These are phyloP conservation scores for Andrena marginata DNA, from an alignment of 2,888 invertebrate genomes.

Conservation along the genomic window DNA sequence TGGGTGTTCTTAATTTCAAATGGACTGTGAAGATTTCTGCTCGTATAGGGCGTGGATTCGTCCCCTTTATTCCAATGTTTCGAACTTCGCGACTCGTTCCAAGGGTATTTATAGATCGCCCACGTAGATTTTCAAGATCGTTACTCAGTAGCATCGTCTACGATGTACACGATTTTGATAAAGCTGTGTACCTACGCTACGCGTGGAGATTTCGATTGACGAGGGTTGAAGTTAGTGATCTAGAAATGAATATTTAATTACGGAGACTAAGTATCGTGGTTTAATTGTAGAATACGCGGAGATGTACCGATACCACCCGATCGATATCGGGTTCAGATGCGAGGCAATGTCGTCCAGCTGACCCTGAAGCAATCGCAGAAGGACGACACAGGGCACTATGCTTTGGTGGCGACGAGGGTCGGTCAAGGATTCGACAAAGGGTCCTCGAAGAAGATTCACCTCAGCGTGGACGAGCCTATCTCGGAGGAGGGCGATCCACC, in stretches of 20 bases:
- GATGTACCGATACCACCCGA: constrained; percentile 88
- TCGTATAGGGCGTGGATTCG: constrained; percentile 5
- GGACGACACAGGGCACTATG: constrained; percentile 86
- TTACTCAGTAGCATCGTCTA: constrained; percentile 20
- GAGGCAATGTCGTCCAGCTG: constrained; percentile 89
- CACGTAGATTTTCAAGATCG: constrained; percentile 42
- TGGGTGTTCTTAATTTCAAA: too few relatives aligned
- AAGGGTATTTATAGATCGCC: constrained; percentile 51
- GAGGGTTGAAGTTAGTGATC: neutral
- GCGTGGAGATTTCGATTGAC: neutral
- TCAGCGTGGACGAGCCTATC: constrained; percentile 79
- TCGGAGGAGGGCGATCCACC: constrained; percentile 90
- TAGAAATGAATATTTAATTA: neutral
- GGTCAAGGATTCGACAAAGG: constrained; percentile 86
- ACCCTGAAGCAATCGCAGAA: constrained; percentile 82
- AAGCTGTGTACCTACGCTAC: neutral
- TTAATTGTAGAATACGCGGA: constrained; percentile 74
- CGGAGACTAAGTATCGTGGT: neutral
- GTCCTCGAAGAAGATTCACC: constrained; percentile 82
- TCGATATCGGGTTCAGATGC: constrained; percentile 88
- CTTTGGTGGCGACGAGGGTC: constrained; percentile 91
- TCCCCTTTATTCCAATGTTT: constrained; percentile 19
- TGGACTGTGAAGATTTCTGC: neutral
- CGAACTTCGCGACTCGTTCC: constrained; percentile 28
- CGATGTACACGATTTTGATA: constrained; percentile 4